phyloP scores from a whole-genome alignment of 2,113 vertebrate species.

The Trochalopteron elliotii region DNA sequence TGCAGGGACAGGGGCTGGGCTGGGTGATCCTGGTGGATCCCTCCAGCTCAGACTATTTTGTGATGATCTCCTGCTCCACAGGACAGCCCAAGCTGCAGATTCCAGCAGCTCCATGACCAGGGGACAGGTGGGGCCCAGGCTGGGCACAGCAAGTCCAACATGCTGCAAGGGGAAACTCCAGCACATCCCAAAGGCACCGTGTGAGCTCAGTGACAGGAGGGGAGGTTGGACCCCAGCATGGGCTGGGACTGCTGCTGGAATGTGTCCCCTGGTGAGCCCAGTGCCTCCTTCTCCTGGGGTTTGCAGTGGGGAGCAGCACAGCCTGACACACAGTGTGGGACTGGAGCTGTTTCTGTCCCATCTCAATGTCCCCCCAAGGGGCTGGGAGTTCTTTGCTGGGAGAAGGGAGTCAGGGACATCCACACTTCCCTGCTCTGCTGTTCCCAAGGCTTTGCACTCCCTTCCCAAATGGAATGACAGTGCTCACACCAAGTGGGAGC shows the following conservation, averaged over 20 bases:
- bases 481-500: neutral
- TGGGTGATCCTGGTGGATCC: fast-evolving
- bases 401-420: fast-evolving
- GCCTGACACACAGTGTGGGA: neutral
- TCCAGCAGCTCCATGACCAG: neutral
- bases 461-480: fast-evolving
- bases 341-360: neutral
- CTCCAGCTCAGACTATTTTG: fast-evolving
- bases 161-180: neutral
- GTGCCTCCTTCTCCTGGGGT: fast-evolving
- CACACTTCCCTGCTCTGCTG: fast-evolving
- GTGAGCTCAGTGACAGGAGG: neutral
- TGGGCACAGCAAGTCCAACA: fast-evolving
- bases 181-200: fast-evolving
- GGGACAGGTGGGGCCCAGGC: neutral
- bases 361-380: neutral
- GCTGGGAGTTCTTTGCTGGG: neutral
- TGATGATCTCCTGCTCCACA: neutral
- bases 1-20: fast-evolving
- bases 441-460: neutral
- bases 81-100: neutral
- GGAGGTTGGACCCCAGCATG: fast-evolving
- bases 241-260: neutral
- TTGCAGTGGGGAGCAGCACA: neutral
- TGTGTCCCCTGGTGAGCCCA: fast-evolving